Evolutionary conservation across 1,140 invertebrate species (phyloP).

Genomic region (Uloborus diversus): DNA sequence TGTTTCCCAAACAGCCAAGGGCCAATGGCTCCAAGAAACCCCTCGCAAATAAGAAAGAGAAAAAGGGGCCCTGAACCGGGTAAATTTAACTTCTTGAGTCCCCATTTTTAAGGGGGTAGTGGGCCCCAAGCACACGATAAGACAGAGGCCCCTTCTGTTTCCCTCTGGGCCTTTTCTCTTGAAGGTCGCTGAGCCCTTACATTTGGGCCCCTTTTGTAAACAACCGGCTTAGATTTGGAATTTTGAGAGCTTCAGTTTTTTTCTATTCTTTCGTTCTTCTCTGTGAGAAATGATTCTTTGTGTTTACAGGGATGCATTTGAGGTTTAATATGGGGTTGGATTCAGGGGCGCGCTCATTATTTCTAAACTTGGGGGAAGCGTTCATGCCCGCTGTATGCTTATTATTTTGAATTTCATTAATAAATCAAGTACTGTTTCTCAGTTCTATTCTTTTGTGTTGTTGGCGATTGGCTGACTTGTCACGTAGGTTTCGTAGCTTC

Average conservation of each 20-base stretch:
- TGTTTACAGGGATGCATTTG: too few relatives aligned
- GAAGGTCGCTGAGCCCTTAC: conserved; percentile 33
- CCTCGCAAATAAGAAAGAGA: conserved; percentile 10
- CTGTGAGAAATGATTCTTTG: background rate
- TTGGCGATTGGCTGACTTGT: too few relatives aligned
- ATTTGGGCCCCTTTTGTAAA: conserved; percentile 36
- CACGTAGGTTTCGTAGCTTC: too few relatives aligned
- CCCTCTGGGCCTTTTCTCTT: conserved; percentile 21
- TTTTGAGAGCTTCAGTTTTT: background rate
- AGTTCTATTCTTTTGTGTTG: too few relatives aligned
- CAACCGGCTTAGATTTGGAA: conserved; percentile 25
- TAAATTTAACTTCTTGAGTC: conserved; percentile 7
- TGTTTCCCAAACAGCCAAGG: conserved; percentile 47
- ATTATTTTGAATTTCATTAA: too few relatives aligned
- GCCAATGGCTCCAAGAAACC: conserved; percentile 42
- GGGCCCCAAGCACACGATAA: conserved; percentile 48
- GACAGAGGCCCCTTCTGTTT: conserved; percentile 18
- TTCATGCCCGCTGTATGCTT: too few relatives aligned
- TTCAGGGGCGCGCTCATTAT: too few relatives aligned
- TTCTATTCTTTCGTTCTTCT: background rate
- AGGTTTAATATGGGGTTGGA: too few relatives aligned
- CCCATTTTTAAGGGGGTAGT: conserved; percentile 35
- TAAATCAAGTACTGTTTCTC: too few relatives aligned
- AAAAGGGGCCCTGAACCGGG: conserved; percentile 6
- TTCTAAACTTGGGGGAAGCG: too few relatives aligned